Evolutionary conservation across 2,888 invertebrate genomes (phyloP).

Genomic region (Amphipoea oculea): DNA sequence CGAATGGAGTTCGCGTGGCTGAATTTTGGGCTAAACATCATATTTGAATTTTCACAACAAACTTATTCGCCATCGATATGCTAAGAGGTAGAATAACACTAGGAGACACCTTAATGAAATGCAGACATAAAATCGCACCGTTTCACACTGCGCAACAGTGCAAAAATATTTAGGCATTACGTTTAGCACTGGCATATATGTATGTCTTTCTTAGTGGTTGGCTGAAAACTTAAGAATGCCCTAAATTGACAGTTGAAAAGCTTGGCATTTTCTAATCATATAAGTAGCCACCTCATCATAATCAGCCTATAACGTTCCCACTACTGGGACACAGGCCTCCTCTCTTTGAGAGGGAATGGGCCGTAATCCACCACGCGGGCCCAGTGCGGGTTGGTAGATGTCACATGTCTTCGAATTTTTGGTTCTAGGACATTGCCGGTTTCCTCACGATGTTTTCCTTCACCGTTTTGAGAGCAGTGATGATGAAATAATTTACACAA

Average conservation of each 20-base stretch:
- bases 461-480: no score
- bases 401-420: no score
- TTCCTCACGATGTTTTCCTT: no score
- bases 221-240: not conserved
- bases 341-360: no score
- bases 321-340: no score
- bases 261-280: not conserved
- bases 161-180: not conserved
- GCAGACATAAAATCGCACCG: not conserved
- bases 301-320: no score
- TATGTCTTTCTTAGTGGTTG: not conserved
- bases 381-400: no score
- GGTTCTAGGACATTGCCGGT: no score
- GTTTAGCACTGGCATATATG: not conserved
- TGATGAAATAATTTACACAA: no score
- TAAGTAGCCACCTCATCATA: not conserved
- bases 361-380: no score
- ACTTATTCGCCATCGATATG: not conserved
- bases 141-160: not conserved
- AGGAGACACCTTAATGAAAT: not conserved
- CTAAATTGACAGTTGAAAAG: not conserved
- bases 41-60: not conserved
- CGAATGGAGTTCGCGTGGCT: not conserved
- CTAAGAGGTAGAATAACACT: not conserved
- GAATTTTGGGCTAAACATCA: not conserved